phyloP scores from a whole-genome alignment of 1,140 invertebrate genomes.

The Eriosoma lanigerum region DNA sequence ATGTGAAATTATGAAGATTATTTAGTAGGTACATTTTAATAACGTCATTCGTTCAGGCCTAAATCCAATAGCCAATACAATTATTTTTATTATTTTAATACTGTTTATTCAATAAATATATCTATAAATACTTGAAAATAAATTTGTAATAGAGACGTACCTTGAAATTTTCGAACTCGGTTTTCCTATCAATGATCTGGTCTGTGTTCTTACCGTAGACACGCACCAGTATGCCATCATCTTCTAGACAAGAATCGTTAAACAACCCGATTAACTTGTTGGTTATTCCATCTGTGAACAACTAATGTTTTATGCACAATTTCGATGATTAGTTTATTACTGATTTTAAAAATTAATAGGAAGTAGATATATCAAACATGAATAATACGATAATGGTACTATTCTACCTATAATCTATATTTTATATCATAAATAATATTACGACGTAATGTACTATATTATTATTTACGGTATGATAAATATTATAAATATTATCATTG shows the following conservation, averaged over 20 bases:
- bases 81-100: too few relatives aligned
- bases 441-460: not conserved
- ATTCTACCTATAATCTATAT: not conserved
- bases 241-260: conserved; percentile 59
- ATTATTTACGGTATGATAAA: not conserved
- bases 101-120: too few relatives aligned
- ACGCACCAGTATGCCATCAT: conserved; percentile 81
- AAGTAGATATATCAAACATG: not conserved
- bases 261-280: conserved; percentile 88
- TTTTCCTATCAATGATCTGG: conserved; percentile 84
- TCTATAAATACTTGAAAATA: too few relatives aligned
- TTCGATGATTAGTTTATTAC: not conserved
- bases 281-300: conserved; percentile 93
- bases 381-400: too few relatives aligned
- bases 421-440: not conserved
- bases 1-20: too few relatives aligned
- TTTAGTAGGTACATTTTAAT: too few relatives aligned
- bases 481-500: too few relatives aligned
- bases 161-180: conserved; percentile 70
- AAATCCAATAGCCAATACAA: too few relatives aligned
- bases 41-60: too few relatives aligned
- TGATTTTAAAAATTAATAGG: not conserved
- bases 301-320: conserved; percentile 62
- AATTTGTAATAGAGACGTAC: conserved; percentile 61
- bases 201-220: conserved; percentile 94